Evolutionary conservation across 92 coral and sea anemone genomes (phyloP).

Genomic region (Parazoanthus darwini): DNA sequence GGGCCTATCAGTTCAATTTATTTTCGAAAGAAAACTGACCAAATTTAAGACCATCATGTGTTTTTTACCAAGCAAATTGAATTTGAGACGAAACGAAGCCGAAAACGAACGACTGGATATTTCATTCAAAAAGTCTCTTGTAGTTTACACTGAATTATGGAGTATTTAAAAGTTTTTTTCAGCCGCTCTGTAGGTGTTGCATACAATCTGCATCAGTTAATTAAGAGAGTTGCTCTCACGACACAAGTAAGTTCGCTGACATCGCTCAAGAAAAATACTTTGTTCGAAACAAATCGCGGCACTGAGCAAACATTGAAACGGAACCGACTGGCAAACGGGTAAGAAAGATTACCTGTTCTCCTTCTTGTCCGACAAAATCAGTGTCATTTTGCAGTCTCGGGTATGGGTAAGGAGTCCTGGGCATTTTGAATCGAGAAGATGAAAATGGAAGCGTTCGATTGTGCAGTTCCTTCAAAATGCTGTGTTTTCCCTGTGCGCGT

Average conservation of each 20-base stretch:
- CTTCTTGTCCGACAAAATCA: slow-evolving; percentile 75
- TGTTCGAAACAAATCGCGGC: neutral
- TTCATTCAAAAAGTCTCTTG: too few relatives aligned
- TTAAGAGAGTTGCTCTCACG: neutral
- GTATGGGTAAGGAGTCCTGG: slow-evolving; percentile 98
- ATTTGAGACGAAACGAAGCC: neutral
- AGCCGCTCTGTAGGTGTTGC: neutral
- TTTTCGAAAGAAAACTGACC: too few relatives aligned
- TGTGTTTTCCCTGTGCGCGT: slow-evolving; percentile 2
- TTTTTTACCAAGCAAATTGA: too few relatives aligned
- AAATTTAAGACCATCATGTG: too few relatives aligned
- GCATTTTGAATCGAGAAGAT: slow-evolving; percentile 57
- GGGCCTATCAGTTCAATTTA: too few relatives aligned
- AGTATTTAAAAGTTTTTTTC: too few relatives aligned
- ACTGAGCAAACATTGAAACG: neutral
- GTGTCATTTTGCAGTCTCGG: slow-evolving; percentile 95
- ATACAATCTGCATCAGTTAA: neutral
- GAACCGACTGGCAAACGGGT: neutral
- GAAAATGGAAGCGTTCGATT: neutral
- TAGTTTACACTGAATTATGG: too few relatives aligned
- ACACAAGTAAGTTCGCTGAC: neutral
- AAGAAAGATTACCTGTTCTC: slow-evolving; percentile 61
- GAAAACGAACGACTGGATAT: neutral
- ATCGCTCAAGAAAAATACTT: neutral
- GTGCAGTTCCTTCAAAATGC: neutral